These are phyloP conservation scores for Novumbra hubbsi DNA, from an alignment of 2,797 vertebrate species.

Conservation along the genomic window DNA sequence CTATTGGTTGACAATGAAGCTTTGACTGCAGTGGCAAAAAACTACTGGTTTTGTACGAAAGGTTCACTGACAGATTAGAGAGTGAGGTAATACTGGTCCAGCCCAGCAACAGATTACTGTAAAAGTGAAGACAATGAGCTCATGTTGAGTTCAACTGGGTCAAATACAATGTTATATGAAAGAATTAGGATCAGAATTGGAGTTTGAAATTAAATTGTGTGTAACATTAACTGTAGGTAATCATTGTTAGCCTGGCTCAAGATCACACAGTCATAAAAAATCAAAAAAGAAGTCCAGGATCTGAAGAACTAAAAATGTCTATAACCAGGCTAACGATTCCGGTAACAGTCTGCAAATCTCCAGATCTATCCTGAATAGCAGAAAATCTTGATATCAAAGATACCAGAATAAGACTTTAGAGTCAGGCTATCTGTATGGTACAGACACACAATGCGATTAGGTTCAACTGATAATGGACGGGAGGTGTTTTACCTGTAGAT, in stretches of 20 bases:
- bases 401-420: neutral
- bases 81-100: slow-evolving; percentile 5
- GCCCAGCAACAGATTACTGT: neutral
- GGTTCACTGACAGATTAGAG: neutral
- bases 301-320: neutral
- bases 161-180: neutral
- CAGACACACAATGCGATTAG: neutral
- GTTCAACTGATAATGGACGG: neutral
- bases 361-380: neutral
- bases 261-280: neutral
- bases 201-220: neutral
- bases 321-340: neutral
- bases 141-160: neutral
- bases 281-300: neutral
- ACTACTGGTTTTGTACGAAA: slow-evolving; percentile 18
- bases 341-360: neutral
- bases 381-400: neutral
- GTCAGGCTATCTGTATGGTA: neutral
- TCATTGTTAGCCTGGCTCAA: neutral
- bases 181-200: neutral
- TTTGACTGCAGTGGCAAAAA: slow-evolving; percentile 46
- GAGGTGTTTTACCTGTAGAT: slow-evolving; percentile 87
- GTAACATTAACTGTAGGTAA: neutral
- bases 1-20: slow-evolving; percentile 56
- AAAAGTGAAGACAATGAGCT: neutral